Evolutionary conservation across 2,888 invertebrate species (phyloP).

Genomic region (Heliconius ethilla): DNA sequence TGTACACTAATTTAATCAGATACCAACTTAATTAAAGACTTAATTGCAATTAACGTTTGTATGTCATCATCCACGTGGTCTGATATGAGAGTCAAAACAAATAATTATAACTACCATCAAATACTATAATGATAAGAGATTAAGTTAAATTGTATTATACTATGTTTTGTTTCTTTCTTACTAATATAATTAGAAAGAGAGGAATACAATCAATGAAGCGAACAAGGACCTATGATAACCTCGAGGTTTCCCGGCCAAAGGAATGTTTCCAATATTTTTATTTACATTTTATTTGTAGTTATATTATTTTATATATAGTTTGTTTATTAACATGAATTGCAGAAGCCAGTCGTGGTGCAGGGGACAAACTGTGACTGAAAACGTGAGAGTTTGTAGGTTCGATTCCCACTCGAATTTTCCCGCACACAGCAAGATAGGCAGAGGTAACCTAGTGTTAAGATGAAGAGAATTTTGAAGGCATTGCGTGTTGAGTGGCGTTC

Average conservation of each 20-base stretch:
- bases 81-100: constrained; percentile 16
- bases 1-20: neutral
- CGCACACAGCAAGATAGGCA: no score
- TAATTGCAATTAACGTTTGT: neutral
- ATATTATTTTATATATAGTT: neutral
- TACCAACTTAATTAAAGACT: neutral
- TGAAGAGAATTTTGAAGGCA: no score
- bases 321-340: no score
- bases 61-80: constrained; percentile 12
- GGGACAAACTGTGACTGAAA: neutral
- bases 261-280: constrained; percentile 57
- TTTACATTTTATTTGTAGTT: neutral
- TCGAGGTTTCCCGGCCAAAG: constrained; percentile 59
- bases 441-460: no score
- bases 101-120: neutral
- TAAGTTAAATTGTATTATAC: neutral
- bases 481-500: no score
- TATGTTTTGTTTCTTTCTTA: constrained; percentile 33
- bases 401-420: no score
- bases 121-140: constrained; percentile 17
- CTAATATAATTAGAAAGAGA: constrained; percentile 24
- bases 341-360: no score
- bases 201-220: constrained; percentile 7
- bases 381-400: no score
- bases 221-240: constrained; percentile 59